phyloP scores from a whole-genome alignment of 2,797 vertebrate species.

The Sparidentex hasta region DNA sequence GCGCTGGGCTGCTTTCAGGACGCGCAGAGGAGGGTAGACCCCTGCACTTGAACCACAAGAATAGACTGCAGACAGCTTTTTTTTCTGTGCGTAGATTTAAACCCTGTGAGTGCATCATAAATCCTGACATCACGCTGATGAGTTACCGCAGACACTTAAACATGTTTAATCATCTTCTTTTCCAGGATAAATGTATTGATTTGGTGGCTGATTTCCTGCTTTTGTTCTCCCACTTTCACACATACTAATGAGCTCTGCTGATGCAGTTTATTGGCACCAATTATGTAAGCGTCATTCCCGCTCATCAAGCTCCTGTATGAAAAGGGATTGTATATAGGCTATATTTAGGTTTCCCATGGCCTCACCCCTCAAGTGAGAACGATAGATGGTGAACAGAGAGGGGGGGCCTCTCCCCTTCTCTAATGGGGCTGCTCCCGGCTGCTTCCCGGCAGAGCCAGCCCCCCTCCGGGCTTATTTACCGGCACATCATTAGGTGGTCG shows the following conservation, averaged over 20 bases:
- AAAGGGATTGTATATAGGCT: slow-evolving; percentile 31
- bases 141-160: background rate
- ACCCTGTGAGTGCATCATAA: background rate
- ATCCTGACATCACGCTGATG: background rate
- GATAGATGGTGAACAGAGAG: slow-evolving; percentile 45
- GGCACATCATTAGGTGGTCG: slow-evolving; percentile 70
- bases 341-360: slow-evolving; percentile 74
- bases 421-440: slow-evolving; percentile 37
- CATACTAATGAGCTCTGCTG: background rate
- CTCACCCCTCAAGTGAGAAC: slow-evolving; percentile 62
- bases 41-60: slow-evolving; percentile 18
- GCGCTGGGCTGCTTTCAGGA: slow-evolving; percentile 1
- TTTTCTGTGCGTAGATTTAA: background rate
- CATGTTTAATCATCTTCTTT: no score
- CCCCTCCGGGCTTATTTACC: slow-evolving; percentile 64
- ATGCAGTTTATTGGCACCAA: slow-evolving; percentile 13
- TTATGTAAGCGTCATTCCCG: slow-evolving; percentile 19
- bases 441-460: slow-evolving; percentile 82
- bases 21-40: background rate
- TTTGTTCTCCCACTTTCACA: slow-evolving; percentile 8
- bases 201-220: background rate
- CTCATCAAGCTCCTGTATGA: slow-evolving; percentile 4
- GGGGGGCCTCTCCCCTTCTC: slow-evolving; percentile 29
- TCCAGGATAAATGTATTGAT: background rate
- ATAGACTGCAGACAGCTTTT: background rate